Conservation (phyloP, 2,797 vertebrate genomes). For the Nannoperca obscura region DNA sequence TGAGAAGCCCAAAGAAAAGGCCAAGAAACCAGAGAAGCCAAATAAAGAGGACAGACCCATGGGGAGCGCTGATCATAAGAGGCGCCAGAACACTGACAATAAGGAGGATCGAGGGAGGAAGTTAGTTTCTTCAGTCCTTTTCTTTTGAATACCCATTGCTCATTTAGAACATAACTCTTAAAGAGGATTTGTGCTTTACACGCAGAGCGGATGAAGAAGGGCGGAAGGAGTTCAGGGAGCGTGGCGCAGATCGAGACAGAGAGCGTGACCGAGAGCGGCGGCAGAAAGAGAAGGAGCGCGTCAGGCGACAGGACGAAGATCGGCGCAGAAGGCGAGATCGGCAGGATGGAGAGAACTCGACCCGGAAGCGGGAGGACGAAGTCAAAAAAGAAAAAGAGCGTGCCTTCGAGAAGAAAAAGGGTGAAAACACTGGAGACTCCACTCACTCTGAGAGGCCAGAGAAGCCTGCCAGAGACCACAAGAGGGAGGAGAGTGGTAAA, state of each 20-base stretch:
- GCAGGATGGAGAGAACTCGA: conserved; percentile 91
- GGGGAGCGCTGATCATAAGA: conserved; percentile 83
- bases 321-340: conserved; percentile 92
- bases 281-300: conserved; percentile 89
- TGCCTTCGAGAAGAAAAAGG: conserved; percentile 89
- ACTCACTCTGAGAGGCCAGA: conserved; percentile 84
- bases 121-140: conserved; percentile 72
- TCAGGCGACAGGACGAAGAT: conserved; percentile 93
- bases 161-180: not conserved
- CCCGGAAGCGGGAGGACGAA: conserved; percentile 93
- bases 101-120: conserved; percentile 93
- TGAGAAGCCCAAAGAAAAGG: conserved; percentile 93
- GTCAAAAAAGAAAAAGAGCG: conserved; percentile 90
- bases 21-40: conserved; percentile 91
- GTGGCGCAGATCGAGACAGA: conserved; percentile 90
- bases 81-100: conserved; percentile 89
- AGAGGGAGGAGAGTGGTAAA: conserved; percentile 91
- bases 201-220: conserved; percentile 91
- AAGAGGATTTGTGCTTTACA: conserved; percentile 10
- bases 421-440: conserved; percentile 84
- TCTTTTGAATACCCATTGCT: not conserved
- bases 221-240: conserved; percentile 92
- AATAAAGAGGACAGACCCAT: conserved; percentile 90
- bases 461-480: conserved; percentile 88
- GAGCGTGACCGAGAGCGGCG: conserved; percentile 90